Evolutionary conservation across 64 coral and sea anemone genomes (phyloP).

Genomic region (Montipora cactus): DNA sequence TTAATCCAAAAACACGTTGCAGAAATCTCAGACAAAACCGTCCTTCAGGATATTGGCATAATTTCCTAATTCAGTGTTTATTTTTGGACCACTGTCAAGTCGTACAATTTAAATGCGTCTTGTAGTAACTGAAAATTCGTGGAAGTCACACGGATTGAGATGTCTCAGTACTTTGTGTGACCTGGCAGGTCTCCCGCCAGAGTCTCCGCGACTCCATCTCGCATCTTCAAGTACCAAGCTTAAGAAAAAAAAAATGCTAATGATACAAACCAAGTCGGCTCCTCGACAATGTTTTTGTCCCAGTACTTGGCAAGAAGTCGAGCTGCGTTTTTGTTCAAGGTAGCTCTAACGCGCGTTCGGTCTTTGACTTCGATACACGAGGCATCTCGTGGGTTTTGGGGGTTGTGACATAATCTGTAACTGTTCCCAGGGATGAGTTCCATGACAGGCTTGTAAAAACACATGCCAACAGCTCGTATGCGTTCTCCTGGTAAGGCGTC

Average conservation of each 20-base stretch:
- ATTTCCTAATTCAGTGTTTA: background rate
- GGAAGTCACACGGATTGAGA: background rate
- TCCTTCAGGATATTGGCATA: no score
- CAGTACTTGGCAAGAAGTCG: background rate
- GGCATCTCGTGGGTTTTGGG: background rate
- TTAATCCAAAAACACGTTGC: no score
- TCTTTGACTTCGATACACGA: background rate
- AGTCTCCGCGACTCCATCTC: conserved; percentile 6
- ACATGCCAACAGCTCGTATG: background rate
- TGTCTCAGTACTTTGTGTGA: background rate
- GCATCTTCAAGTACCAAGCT: conserved; percentile 3
- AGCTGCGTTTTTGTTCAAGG: background rate
- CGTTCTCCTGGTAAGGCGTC: background rate
- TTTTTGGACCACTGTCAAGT: conserved; percentile 24
- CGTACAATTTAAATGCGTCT: background rate
- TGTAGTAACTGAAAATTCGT: background rate
- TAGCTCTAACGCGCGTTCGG: background rate
- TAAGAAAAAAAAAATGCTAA: background rate
- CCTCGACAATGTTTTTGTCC: background rate
- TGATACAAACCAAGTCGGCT: conserved; percentile 3
- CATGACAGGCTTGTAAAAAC: background rate
- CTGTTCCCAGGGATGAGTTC: background rate
- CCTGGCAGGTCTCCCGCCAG: background rate
- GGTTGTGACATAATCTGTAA: background rate
- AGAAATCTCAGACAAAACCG: no score